Evolutionary conservation across 2,797 vertebrate species (phyloP), one percentile per base, ranked within the genome.

Genomic region (Protosalanx chinensis): DNA sequence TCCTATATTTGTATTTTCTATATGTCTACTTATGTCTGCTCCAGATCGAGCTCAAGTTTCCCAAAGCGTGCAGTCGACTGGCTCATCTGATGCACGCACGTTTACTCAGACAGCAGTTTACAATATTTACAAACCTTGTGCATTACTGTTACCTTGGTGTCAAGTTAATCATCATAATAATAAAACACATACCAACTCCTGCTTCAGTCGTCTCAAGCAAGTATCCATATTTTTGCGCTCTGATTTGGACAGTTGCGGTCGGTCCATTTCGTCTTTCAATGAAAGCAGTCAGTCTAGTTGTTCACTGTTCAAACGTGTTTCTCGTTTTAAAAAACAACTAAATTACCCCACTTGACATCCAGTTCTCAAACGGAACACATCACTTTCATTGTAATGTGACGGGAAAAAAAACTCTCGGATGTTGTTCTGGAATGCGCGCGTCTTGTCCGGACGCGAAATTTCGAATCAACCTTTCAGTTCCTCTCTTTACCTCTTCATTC

Each of bases 151-250:
- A 20, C 29, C 32, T 67, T 46, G 35, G 16, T 13, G 10, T 57
- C 1, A 20, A 37, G 30, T 68, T 68, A 69, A 20, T 68, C 58
- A 46, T 27, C 49, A 4, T 8, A 6, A 35, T 12, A 20, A 37
- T 41, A 70, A 23, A 1, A 71, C 63, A 91, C 91, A 20, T 87
- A 93, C 92, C 92, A 93, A 85, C 60, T 93, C 92, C 68, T 89
- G 91, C 78, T 91, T 93, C 79, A 93, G 87, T 68, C 90, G 87
- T 51, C 88, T 91, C 81, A 93, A 84, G 87, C 91, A 93, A 78
- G 87, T 77, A 16, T 93, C 92, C 92, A 93, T 93, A 83, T 83
- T 90, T 74, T 74, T 91, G 81, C 80, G 75, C 78, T 91, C 90
- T 33, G 82, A 79, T 80, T 82, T 88, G 78, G 80, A 82, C 71